Conservation (phyloP, 2,888 invertebrate species). For the Onchidella celtica region DNA sequence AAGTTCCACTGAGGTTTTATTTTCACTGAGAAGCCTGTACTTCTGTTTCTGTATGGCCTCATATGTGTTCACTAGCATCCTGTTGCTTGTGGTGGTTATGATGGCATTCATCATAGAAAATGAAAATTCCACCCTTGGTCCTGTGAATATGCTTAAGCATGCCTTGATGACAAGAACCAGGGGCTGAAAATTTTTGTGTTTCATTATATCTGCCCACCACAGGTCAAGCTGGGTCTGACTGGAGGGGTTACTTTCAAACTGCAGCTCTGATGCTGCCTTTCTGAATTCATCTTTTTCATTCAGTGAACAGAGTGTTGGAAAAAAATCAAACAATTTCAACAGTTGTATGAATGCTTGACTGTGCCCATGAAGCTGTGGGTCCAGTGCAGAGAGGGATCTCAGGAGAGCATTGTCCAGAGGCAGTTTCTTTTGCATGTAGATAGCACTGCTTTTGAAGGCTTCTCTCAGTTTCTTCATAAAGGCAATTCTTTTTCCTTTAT, state of each 20-base stretch:
- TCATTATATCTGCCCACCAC: not conserved
- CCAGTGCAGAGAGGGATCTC: not conserved
- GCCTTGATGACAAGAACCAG: not conserved
- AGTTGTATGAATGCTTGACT: not conserved
- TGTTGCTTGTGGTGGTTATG: not conserved
- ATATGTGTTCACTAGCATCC: not conserved
- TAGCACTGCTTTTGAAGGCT: not conserved
- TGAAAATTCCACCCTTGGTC: not conserved
- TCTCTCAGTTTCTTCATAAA: not conserved
- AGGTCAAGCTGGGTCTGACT: not conserved
- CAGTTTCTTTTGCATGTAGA: not conserved
- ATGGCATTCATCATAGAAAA: slow-evolving; percentile 12
- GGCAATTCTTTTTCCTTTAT: not conserved
- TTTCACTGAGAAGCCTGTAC: not conserved
- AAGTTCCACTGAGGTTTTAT: not conserved
- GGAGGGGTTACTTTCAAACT: not conserved
- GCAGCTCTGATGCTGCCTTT: not conserved
- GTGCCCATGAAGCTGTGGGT: not conserved
- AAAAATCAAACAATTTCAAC: not conserved
- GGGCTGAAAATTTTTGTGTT: not conserved
- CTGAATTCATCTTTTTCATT: not conserved
- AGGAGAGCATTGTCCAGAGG: not conserved
- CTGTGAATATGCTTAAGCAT: not conserved
- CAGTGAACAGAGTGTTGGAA: not conserved
- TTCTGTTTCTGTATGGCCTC: not conserved